Percentiles rank a stretch among this genome's conserved stretches.
These are phyloP conservation scores for Mesocricetus auratus DNA, from an alignment of 2,113 vertebrate species.

Conservation along the genomic window DNA sequence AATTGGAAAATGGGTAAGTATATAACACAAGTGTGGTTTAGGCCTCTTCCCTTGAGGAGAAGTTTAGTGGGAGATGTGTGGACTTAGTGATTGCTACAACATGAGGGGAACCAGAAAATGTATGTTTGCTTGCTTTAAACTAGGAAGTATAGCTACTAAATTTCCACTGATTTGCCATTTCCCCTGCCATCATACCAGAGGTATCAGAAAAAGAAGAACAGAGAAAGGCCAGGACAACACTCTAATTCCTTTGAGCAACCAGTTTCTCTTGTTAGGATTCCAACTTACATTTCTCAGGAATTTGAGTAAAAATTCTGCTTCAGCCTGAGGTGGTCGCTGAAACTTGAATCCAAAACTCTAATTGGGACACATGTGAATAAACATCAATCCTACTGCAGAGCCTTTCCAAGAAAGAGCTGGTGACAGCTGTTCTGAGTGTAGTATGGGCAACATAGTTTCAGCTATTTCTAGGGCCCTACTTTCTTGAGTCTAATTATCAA, in stretches of 20 bases:
- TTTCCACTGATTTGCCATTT: fast-evolving
- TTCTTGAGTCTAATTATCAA: too few relatives aligned
- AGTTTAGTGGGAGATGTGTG: fast-evolving
- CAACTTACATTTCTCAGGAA: too few relatives aligned
- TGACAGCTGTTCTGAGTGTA: fast-evolving
- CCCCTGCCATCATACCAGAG: too few relatives aligned
- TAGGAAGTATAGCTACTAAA: background rate
- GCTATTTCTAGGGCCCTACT: fast-evolving
- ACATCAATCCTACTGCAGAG: background rate
- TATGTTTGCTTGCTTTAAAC: background rate
- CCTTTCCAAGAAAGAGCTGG: fast-evolving
- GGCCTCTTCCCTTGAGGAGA: background rate
- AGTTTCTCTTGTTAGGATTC: background rate
- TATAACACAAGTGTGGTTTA: too few relatives aligned
- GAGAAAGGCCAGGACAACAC: background rate
- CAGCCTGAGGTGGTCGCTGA: background rate
- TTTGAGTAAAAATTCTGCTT: background rate
- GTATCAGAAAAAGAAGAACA: too few relatives aligned
- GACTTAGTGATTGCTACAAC: background rate
- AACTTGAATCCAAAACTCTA: background rate
- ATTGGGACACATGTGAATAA: fast-evolving
- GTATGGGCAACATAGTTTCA: too few relatives aligned
- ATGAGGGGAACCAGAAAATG: background rate
- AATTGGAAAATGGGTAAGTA: too few relatives aligned
- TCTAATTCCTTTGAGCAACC: background rate